Conservation (phyloP, 2,113 vertebrate genomes). For the Euleptes europaea region DNA sequence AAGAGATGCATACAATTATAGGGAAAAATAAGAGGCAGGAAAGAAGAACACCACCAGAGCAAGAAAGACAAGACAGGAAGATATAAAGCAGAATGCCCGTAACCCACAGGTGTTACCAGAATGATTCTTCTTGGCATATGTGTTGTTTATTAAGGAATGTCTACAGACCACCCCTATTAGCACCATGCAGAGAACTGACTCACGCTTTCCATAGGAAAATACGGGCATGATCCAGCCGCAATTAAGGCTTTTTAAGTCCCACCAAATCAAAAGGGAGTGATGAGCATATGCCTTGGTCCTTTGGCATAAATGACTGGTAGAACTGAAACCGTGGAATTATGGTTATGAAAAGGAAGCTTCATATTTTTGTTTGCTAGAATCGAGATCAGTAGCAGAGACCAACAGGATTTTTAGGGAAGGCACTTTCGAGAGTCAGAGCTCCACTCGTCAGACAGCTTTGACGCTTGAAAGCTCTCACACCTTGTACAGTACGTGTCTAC, state of each 20-base stretch:
- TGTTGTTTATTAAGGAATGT: too few species aligned
- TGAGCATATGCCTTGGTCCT: not conserved
- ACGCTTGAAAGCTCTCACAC: too few species aligned
- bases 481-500: too few species aligned
- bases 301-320: not conserved
- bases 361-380: too few species aligned
- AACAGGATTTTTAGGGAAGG: too few species aligned
- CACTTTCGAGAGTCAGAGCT: too few species aligned
- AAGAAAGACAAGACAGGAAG: constrained; percentile 27
- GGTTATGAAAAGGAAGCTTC: too few species aligned
- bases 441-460: too few species aligned
- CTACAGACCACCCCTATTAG: too few species aligned
- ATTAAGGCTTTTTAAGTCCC: not conserved
- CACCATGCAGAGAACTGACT: not conserved
- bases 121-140: too few species aligned
- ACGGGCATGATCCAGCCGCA: not conserved
- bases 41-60: constrained; percentile 30
- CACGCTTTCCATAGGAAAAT: not conserved
- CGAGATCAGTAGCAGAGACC: too few species aligned
- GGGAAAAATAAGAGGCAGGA: constrained; percentile 51
- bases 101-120: not conserved
- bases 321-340: not conserved
- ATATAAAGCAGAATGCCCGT: not conserved
- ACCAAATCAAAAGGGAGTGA: not conserved
- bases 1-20: constrained; percentile 59